Evolutionary conservation across 2,888 invertebrate genomes (phyloP), one percentile per base, ranked within the genome.

Genomic region (Dione vanillae): DNA sequence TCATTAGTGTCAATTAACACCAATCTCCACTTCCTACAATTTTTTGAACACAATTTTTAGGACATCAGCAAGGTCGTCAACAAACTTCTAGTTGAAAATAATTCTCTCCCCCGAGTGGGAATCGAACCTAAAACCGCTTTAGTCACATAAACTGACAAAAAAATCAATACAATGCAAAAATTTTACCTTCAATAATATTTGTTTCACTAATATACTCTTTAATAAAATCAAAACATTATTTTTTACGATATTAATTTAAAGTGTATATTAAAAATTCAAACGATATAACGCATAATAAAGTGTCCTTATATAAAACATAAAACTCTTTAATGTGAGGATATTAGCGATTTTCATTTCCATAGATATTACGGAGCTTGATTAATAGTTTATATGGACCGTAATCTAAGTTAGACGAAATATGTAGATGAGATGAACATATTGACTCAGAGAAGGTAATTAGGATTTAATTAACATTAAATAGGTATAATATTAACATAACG

Each of bases 311-410:
- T 35, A 54, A 54, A 9, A 54, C 35, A 54, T 54, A 35, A 54
- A 54, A 35, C n/a, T 54, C 3, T n/a, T 35, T n/a, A 35, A 54
- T n/a, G 54, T 10, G 35, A 0, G n/a, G 35, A 9, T n/a, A 35
- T 54, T 54, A n/a, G 35, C 52, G 35, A 35, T 54, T 54, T 54
- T n/a, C 52, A 54, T 54, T 54, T 54, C n/a, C 52, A 35, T 52
- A 52, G 14, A 35, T 14, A 52, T 51, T 8, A 35, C 35, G 35
- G n/a, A 54, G 35, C 54, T 35, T 35, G 54, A 54, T 35, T 47
- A 16, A 47, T 47, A 47, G 47, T 47, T 47, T 11, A 47, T 16
- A 16, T 16, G 40, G 19, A 10, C 16, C 47, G 47, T 47, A 47
- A 16, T 16, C 16, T 47, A 19, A 47, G 5, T 47, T 47, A 47